phyloP scores from a whole-genome alignment of 2,888 invertebrate species.

The Coleophora deauratella region DNA sequence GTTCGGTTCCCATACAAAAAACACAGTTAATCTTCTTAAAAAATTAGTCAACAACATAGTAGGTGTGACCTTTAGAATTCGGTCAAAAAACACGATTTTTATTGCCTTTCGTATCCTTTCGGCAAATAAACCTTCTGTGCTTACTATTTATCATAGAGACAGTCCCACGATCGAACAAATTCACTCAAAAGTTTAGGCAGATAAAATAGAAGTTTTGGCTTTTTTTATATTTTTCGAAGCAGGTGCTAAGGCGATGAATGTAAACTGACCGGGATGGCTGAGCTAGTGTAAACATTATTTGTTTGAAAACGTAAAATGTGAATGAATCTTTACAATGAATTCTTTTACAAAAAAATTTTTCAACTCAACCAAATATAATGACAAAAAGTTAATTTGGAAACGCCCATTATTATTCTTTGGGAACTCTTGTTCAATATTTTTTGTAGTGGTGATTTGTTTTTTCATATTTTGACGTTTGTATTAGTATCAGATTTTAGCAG shows the following conservation, averaged over 20 bases:
- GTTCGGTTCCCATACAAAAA: constrained; percentile 3
- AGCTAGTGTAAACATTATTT: constrained; percentile 53
- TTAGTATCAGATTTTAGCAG: too few species aligned
- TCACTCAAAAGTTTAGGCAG: constrained; percentile 40
- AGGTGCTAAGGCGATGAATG: constrained; percentile 19
- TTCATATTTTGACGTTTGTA: too few species aligned
- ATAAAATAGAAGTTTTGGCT: constrained; percentile 26
- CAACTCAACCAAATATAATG: too few species aligned
- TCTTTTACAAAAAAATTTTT: too few species aligned
- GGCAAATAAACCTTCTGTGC: constrained; percentile 49
- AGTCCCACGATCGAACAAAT: constrained; percentile 41
- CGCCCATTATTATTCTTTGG: too few species aligned
- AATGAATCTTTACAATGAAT: constrained; percentile 16
- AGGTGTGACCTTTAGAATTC: constrained; percentile 28
- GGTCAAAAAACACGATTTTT: constrained; percentile 20
- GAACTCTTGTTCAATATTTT: too few species aligned
- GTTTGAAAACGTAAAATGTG: constrained; percentile 32
- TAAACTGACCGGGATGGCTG: constrained; percentile 22
- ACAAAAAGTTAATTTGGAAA: too few species aligned
- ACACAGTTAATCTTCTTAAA: constrained; percentile 12
- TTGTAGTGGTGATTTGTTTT: too few species aligned
- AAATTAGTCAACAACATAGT: constrained; percentile 23
- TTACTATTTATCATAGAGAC: constrained; percentile 29
- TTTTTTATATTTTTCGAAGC: constrained; percentile 26
- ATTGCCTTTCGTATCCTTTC: constrained; percentile 26